A percentile compares a stretch with the other conserved stretches of the same genome.
Evolutionary conservation across 2,113 vertebrate genomes (phyloP).

Genomic region (Corvus cornix): DNA sequence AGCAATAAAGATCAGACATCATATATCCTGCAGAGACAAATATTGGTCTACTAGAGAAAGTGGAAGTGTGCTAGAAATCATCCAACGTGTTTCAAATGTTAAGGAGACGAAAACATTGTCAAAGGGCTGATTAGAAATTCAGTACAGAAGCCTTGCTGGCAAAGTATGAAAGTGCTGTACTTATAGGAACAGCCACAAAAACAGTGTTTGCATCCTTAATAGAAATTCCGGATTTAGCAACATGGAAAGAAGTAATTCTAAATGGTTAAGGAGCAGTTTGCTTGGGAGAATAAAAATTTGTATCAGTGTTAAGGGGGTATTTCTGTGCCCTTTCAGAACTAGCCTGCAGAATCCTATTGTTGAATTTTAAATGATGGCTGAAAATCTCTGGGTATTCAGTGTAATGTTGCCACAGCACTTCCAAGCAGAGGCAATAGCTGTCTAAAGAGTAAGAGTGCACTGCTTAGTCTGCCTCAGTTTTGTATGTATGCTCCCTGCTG

Average conservation of each 20-base stretch:
- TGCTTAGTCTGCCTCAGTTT: background rate
- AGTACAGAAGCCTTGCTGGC: background rate
- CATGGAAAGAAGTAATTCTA: background rate
- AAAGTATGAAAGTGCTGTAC: background rate
- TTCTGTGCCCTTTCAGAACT: background rate
- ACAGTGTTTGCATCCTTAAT: background rate
- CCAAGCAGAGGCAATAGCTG: background rate
- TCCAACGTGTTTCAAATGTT: background rate
- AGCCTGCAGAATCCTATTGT: background rate
- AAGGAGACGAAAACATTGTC: background rate
- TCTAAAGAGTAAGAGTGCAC: background rate
- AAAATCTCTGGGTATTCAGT: conserved; percentile 3
- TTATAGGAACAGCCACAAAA: background rate
- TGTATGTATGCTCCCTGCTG: background rate
- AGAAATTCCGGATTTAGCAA: background rate
- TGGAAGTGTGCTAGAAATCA: background rate
- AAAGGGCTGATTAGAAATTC: background rate
- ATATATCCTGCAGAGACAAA: background rate
- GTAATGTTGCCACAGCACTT: background rate
- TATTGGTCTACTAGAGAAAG: background rate
- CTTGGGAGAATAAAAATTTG: background rate
- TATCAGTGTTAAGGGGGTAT: background rate
- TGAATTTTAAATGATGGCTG: background rate
- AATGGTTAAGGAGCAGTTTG: background rate
- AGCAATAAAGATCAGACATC: background rate